Percentiles rank a stretch among this genome's conserved stretches.
Evolutionary conservation across 2,113 vertebrate genomes (phyloP).

Genomic region (Phrynosoma blainvillii): DNA sequence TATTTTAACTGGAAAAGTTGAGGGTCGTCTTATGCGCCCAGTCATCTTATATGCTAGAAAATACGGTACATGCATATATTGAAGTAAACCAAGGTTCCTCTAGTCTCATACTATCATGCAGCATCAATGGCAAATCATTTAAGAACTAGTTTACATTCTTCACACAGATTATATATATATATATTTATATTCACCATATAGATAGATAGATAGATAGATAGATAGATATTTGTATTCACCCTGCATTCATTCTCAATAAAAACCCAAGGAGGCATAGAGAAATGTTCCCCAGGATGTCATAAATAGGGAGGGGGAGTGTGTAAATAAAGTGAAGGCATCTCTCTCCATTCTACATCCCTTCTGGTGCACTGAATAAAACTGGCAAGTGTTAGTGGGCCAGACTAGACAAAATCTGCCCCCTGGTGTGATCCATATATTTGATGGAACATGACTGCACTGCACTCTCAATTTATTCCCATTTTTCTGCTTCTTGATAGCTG

Average conservation of each 20-base stretch:
- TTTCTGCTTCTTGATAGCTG: no score
- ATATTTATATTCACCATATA: no score
- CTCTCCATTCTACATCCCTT: constrained; percentile 11
- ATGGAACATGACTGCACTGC: no score
- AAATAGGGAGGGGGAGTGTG: constrained; percentile 25
- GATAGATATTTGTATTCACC: constrained; percentile 77
- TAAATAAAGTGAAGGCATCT: constrained; percentile 35
- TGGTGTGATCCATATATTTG: no score
- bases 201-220: no score
- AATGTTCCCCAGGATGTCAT: constrained; percentile 65
- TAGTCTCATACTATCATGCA: constrained; percentile 5
- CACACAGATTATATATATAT: constrained; percentile 77
- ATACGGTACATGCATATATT: neutral
- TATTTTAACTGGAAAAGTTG: no score
- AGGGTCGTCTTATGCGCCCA: no score
- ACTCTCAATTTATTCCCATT: no score
- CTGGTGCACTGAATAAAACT: constrained; percentile 30
- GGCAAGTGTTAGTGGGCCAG: constrained; percentile 17
- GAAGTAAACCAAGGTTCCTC: neutral
- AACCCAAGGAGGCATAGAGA: constrained; percentile 57
- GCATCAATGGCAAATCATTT: constrained; percentile 31
- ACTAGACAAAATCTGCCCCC: no score
- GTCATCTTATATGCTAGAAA: no score
- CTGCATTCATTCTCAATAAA: constrained; percentile 63
- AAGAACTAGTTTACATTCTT: constrained; percentile 60